phyloP scores from a whole-genome alignment of 2,888 invertebrate species.

The Phyllotreta striolata region DNA sequence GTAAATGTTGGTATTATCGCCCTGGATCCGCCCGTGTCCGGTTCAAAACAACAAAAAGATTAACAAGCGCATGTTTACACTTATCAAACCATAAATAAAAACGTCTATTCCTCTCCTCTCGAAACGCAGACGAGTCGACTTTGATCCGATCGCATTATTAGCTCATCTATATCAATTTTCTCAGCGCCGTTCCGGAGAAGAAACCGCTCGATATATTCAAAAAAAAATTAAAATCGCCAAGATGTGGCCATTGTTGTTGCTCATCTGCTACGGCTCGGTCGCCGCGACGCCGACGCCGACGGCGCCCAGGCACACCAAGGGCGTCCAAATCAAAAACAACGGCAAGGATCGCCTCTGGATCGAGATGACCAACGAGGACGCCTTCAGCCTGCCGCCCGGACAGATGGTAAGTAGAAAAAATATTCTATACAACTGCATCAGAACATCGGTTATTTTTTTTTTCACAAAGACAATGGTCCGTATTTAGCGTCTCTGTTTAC shows the following conservation, averaged over 20 bases:
- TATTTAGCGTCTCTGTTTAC: no score
- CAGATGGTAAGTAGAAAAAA: slow-evolving; percentile 37
- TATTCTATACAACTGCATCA: no score
- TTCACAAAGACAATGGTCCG: no score
- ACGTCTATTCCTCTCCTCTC: neutral
- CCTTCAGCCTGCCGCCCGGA: slow-evolving; percentile 37
- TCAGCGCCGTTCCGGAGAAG: no score
- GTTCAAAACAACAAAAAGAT: slow-evolving; percentile 37
- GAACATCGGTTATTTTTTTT: no score
- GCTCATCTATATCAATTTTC: neutral
- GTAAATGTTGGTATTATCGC: no score
- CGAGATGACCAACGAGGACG: slow-evolving; percentile 40
- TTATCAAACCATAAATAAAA: slow-evolving; percentile 19
- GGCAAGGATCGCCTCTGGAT: slow-evolving; percentile 38
- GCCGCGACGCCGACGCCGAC: slow-evolving; percentile 19
- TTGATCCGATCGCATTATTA: neutral
- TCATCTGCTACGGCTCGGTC: slow-evolving; percentile 25
- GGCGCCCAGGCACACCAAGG: slow-evolving; percentile 32
- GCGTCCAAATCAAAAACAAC: slow-evolving; percentile 41
- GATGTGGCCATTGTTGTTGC: slow-evolving; percentile 25
- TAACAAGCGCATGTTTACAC: slow-evolving; percentile 42
- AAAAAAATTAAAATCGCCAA: slow-evolving; percentile 2
- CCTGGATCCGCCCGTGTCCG: no score
- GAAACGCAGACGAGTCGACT: no score
- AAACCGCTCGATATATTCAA: no score